Base-by-base conservation (phyloP, 2,888 invertebrate species). In the Brachycybe producta region DNA sequence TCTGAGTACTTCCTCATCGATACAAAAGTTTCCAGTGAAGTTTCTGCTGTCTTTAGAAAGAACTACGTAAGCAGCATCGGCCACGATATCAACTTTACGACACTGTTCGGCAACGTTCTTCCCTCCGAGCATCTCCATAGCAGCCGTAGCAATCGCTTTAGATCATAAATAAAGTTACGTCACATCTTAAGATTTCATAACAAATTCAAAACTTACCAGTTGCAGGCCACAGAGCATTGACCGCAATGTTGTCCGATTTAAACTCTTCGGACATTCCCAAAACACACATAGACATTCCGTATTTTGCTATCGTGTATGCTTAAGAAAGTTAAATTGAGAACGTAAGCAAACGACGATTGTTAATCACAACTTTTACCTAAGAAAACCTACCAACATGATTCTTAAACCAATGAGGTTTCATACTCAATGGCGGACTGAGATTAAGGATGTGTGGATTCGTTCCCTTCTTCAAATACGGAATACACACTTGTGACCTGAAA, bases 241-340 rank as follows among this genome's bases (percentile, higher is more conserved):
- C 92, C 15, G 83, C 91, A 55, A 97, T 81, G 52, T 82, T 82
- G 57, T 76, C 75, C 0, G 75, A 74, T 60, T 77, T 80, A 62
- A 94, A 85, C 70, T 97, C 97, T 56, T 83, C 85, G n/a, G 91
- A 78, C 90, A 95, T 92, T 15, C 97, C 95, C 13, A 97, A 72
- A 1, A 86, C 92, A 67, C 94, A 95, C 90, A 97, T 87, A 0
- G 92, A 92, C 95, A 95, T 95, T 21, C 94, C 95, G 66, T 91
- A 97, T 66, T 97, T 97, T 2, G 97, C 90, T 82, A 95, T 95
- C 1, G 95, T 94, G 68, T 98, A 97, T 1, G 94, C 95, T 41
- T 19, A 35, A 26, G 15, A 27, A 21, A 5, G 27, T 3, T 3
- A n/a, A n/a, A n/a, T n/a, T n/a, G n/a, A n/a, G n/a, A n/a, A 13